Evolutionary conservation across 2,113 vertebrate genomes (phyloP), one percentile per base, ranked within the genome.

Genomic region (Oncorhynchus kisutch): DNA sequence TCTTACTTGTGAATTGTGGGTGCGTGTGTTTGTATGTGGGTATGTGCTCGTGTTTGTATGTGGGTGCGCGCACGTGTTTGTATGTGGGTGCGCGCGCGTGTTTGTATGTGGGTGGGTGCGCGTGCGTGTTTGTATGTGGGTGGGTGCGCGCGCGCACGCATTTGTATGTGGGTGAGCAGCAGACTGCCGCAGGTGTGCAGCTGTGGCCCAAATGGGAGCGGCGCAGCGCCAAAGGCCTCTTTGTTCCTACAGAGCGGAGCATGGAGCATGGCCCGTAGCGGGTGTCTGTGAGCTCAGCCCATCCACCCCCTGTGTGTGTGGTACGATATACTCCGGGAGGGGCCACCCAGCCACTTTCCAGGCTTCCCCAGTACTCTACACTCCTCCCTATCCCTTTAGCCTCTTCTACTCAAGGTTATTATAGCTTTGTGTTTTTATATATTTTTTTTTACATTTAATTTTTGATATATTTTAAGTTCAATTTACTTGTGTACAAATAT

Each of bases 261-360:
- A 20, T 59, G 67, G 49, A 59, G 49, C 68, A 49, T 75, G 66
- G 69, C 13, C 16, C 5, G 51, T 54, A 54, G 39, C 2, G 39
- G 74, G 49, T 70, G 54, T 70, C 24, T 76, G 74, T 27, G 70
- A 54, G 45, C 48, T 71, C 54, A 57, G 18, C 54, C 18, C 54
- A 57, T 57, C 54, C 54, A 20, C 16, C 54, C 54, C 18, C 54
- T 20, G 14, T 57, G 16, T 57, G 51, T 34, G 54, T 45, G 9
- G 14, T 20, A 20, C 54, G 5, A 20, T 57, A 57, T 24, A 16
- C 59, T 60, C 59, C 11, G 59, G n/a, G 59, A 62, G 59, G 59
- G 59, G 54, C 14, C 54, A 16, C 51, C 18, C 13, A 57, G 13
- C 54, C 54, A 57, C 54, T 18, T 20, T 20, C 20, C 54, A 57